These are phyloP conservation scores for Limnodromus scolopaceus DNA, from an alignment of 2,797 vertebrate genomes.

Conservation along the genomic window DNA sequence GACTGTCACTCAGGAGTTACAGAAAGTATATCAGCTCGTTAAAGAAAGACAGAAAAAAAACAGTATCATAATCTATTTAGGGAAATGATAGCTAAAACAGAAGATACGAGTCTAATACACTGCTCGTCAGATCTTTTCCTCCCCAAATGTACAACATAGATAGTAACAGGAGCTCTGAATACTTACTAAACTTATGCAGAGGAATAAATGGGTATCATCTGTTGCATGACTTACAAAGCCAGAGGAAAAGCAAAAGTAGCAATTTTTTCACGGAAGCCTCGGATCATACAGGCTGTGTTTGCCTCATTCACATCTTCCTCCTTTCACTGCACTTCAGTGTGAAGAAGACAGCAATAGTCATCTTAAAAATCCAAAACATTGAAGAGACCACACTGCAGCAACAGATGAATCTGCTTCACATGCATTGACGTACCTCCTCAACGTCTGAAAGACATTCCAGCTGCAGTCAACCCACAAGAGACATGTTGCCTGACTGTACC, in stretches of 20 bases:
- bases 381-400: conserved; percentile 46
- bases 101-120: neutral
- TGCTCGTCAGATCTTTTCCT: neutral
- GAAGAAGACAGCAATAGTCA: conserved; percentile 29
- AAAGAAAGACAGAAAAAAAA: conserved; percentile 10
- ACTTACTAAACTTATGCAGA: conserved; percentile 57
- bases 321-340: conserved; percentile 23
- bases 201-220: neutral
- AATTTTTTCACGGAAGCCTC: conserved; percentile 23
- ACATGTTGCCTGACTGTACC: conserved; percentile 65
- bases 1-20: conserved; percentile 37
- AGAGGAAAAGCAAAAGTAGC: conserved; percentile 28
- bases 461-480: conserved; percentile 59
- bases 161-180: conserved; percentile 16
- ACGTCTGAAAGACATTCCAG: conserved; percentile 46
- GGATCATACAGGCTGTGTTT: neutral
- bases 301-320: conserved; percentile 23
- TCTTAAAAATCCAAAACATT: conserved; percentile 40
- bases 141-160: neutral
- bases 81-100: conserved; percentile 2
- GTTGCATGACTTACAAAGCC: conserved; percentile 5
- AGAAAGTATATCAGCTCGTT: neutral
- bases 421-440: conserved; percentile 55
- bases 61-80: neutral
- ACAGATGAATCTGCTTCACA: conserved; percentile 32